These are phyloP conservation scores for Dipodomys stephensi DNA, from an alignment of 2,113 vertebrate species.

Conservation along the genomic window DNA sequence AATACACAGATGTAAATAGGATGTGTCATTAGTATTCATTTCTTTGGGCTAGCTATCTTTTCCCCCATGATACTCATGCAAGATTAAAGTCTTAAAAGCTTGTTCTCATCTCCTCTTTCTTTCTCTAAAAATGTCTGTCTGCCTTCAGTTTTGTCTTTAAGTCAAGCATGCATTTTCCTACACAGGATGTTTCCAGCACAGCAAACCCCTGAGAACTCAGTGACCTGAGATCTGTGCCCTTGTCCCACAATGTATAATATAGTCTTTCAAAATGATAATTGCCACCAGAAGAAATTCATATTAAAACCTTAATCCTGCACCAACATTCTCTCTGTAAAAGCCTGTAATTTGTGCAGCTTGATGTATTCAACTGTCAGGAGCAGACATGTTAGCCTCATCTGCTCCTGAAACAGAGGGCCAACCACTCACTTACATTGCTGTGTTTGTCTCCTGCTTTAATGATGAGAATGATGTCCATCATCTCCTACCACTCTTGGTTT, in stretches of 20 bases:
- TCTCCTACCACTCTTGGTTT: slow-evolving; percentile 79
- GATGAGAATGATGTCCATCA: slow-evolving; percentile 82
- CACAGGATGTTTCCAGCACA: slow-evolving; percentile 69
- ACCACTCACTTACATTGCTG: slow-evolving; percentile 67
- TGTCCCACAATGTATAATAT: slow-evolving; percentile 75
- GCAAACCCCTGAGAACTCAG: slow-evolving; percentile 61
- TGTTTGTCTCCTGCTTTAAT: slow-evolving; percentile 81
- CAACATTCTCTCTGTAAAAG: slow-evolving; percentile 83
- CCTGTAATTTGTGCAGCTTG: slow-evolving; percentile 82
- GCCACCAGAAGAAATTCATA: slow-evolving; percentile 84
- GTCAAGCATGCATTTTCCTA: slow-evolving; percentile 72
- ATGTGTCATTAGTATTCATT: slow-evolving; percentile 68
- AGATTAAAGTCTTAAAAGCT: slow-evolving; percentile 67
- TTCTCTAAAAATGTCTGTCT: slow-evolving; percentile 33
- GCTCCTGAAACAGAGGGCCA: slow-evolving; percentile 57
- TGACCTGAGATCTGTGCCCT: slow-evolving; percentile 77
- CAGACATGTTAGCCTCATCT: slow-evolving; percentile 83
- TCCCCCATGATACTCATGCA: slow-evolving; percentile 41
- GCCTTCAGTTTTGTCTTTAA: slow-evolving; percentile 76
- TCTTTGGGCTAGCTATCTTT: slow-evolving; percentile 51
- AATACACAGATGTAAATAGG: slow-evolving; percentile 74
- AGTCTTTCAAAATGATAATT: slow-evolving; percentile 83
- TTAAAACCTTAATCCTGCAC: slow-evolving; percentile 85
- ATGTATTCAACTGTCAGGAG: slow-evolving; percentile 80
- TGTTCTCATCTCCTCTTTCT: slow-evolving; percentile 54